Base-by-base conservation (phyloP, 2,888 invertebrate genomes). In the Mesoligia furuncula region DNA sequence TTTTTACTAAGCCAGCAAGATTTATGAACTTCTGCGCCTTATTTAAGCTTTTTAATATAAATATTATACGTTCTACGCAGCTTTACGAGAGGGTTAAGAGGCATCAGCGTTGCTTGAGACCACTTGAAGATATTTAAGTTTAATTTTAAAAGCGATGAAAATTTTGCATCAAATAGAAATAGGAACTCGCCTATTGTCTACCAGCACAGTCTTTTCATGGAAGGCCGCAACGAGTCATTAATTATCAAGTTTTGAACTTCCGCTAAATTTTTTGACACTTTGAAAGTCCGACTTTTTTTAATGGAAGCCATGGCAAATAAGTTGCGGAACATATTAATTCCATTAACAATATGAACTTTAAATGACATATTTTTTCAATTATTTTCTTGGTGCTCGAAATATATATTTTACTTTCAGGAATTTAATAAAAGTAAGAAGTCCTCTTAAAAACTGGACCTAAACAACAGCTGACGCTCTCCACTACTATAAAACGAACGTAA, bases 1-100 rank as follows among this genome's bases (percentile, higher is more conserved):
- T 87, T 87, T 86, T 88, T 85, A 88, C 68, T 80, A 84, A 79
- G 68, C 84, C 76, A 77, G 69, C 70, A 73, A 86, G 75, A 89
- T 84, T 88, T 88, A 85, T 85, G 80, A 80, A 81, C 68, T 83
- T 81, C 71, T 75, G 74, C 77, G 81, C 76, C 76, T 69, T 85
- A 81, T 73, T 84, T 73, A 73, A 77, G 65, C 36, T 73, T 83
- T 78, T 85, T 81, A 77, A 83, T 85, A 81, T 83, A 73, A 85
- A 85, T 81, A 81, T 84, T 84, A 71, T 70, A 73, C 77, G 73
- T 83, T 77, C 36, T 81, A 83, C 71, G 68, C 77, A 64, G 85
- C 48, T 69, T 72, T 31, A 73, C n/a, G 68, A 82, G 78, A 73
- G 82, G 70, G 77, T 81, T 74, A 61, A 78, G 85, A 82, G 74